Evolutionary conservation across 2,113 vertebrate genomes (phyloP).

Genomic region (Colinus virginianus): DNA sequence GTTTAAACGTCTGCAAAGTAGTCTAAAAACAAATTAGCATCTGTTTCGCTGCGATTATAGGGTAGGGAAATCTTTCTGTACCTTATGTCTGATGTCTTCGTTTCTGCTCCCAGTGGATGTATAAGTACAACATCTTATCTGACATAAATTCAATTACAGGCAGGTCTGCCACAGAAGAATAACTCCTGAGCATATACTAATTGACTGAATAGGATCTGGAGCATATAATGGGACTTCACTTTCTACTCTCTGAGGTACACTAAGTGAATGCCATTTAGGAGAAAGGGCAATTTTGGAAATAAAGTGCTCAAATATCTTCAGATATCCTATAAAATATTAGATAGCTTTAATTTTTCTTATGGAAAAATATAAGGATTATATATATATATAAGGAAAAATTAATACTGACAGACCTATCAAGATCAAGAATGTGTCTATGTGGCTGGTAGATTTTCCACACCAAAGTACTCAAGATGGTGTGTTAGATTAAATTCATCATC

Average conservation of each 20-base stretch:
- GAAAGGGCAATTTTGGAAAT: background rate
- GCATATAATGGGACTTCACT: background rate
- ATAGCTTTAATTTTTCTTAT: background rate
- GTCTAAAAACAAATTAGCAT: background rate
- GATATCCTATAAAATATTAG: background rate
- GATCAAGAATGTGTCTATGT: background rate
- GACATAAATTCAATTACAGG: slow-evolving; percentile 59
- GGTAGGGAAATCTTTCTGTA: slow-evolving; percentile 1
- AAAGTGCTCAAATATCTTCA: background rate
- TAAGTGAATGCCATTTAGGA: background rate
- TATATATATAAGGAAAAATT: background rate
- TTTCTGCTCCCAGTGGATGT: slow-evolving; percentile 35
- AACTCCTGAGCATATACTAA: slow-evolving; percentile 6
- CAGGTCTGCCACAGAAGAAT: slow-evolving; percentile 33
- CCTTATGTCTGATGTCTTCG: slow-evolving; percentile 51
- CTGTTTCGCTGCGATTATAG: slow-evolving; percentile 18
- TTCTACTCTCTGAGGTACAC: background rate
- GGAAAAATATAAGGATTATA: background rate
- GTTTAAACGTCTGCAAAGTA: background rate
- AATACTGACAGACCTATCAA: background rate
- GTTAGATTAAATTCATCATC: background rate
- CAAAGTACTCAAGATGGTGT: background rate
- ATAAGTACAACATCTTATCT: slow-evolving; percentile 36
- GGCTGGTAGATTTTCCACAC: background rate
- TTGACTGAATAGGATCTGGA: background rate